Percentiles rank a stretch among this genome's conserved stretches.
These are phyloP conservation scores for Bedellia somnulentella DNA, from an alignment of 2,888 invertebrate species.

Conservation along the genomic window DNA sequence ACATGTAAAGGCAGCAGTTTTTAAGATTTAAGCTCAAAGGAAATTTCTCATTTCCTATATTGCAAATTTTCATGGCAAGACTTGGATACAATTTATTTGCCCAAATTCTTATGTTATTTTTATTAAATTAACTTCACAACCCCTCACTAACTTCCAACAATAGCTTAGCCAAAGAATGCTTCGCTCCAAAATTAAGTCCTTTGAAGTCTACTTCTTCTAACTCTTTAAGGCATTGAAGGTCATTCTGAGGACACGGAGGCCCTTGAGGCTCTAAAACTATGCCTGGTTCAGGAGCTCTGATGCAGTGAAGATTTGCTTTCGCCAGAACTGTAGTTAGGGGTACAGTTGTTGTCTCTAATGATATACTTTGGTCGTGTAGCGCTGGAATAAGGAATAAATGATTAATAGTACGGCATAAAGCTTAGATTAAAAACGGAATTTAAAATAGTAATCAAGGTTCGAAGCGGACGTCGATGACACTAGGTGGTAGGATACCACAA, in stretches of 20 bases:
- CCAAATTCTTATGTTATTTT: too few relatives aligned
- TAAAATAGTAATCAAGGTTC: background rate
- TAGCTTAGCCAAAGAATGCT: conserved; percentile 59
- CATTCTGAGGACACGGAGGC: conserved; percentile 25
- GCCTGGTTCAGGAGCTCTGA: conserved; percentile 81
- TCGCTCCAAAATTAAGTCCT: conserved; percentile 32
- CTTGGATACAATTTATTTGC: too few relatives aligned
- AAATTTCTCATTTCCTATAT: too few relatives aligned
- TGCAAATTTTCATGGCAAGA: too few relatives aligned
- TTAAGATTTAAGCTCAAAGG: too few relatives aligned
- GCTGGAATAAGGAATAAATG: too few relatives aligned
- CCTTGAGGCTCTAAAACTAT: conserved; percentile 30
- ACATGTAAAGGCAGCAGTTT: too few relatives aligned
- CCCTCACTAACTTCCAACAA: conserved; percentile 55
- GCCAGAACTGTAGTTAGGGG: conserved; percentile 38
- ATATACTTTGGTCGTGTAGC: background rate
- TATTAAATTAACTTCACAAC: too few relatives aligned
- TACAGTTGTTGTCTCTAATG: conserved; percentile 7
- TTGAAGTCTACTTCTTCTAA: conserved; percentile 14
- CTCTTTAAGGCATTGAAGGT: conserved; percentile 12
- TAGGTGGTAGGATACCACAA: too few relatives aligned
- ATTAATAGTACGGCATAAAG: too few relatives aligned
- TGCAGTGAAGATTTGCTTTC: conserved; percentile 65
- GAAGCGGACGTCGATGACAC: conserved; percentile 16
- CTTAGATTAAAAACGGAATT: background rate